These are phyloP conservation scores for Macropis europaea DNA, from an alignment of 2,888 invertebrate species.

Conservation along the genomic window DNA sequence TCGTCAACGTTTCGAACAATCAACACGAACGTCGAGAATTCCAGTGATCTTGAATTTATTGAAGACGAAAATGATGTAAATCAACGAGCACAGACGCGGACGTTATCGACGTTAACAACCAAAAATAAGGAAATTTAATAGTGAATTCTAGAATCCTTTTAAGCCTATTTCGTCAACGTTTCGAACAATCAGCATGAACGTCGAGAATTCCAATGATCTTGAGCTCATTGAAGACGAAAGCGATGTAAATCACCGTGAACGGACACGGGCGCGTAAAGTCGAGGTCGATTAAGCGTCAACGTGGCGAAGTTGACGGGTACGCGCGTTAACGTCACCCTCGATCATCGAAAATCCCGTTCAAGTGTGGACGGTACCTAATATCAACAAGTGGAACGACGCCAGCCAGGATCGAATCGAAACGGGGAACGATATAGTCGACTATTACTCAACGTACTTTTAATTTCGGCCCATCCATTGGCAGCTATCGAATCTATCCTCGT, in stretches of 20 bases:
- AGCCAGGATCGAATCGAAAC: slow-evolving; percentile 44
- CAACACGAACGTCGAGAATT: too few species aligned
- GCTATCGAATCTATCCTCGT: neutral
- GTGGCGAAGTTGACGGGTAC: neutral
- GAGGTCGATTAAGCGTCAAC: neutral
- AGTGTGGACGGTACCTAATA: slow-evolving; percentile 51
- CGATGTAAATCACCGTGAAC: neutral
- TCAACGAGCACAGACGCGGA: too few species aligned
- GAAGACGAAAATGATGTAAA: too few species aligned
- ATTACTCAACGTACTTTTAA: slow-evolving; percentile 61
- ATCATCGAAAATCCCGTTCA: neutral
- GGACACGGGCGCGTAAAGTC: neutral
- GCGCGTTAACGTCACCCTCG: neutral
- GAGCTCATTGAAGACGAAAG: too few species aligned
- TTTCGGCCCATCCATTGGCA: slow-evolving; percentile 41
- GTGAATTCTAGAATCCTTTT: too few species aligned
- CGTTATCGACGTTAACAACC: too few species aligned
- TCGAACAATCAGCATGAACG: too few species aligned
- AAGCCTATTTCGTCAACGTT: too few species aligned
- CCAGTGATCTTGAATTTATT: too few species aligned
- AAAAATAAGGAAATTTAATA: too few species aligned
- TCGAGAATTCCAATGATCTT: too few species aligned
- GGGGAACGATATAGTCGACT: slow-evolving; percentile 38
- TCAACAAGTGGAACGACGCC: slow-evolving; percentile 67
- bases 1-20: too few species aligned